These are phyloP conservation scores for Cataglyphis albicans DNA, from an alignment of 2,888 invertebrate species.

Conservation along the genomic window DNA sequence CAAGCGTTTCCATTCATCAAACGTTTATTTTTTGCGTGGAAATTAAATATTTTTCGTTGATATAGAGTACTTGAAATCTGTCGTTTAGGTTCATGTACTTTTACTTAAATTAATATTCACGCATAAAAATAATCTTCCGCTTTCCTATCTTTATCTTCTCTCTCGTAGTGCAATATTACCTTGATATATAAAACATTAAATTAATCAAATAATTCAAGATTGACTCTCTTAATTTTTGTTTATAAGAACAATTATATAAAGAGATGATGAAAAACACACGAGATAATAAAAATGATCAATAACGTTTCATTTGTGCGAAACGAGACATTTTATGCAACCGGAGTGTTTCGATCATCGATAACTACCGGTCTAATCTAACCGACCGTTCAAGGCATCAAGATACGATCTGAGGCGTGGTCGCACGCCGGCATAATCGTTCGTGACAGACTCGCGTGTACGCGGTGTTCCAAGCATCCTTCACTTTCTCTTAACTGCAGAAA, in stretches of 20 bases:
- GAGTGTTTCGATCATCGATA: constrained; percentile 56
- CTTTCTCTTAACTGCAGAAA: constrained; percentile 1
- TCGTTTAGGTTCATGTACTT: constrained; percentile 21
- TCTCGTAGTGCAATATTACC: neutral
- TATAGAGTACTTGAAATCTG: neutral
- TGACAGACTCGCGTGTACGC: constrained; percentile 38
- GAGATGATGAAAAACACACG: neutral
- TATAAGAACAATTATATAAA: neutral
- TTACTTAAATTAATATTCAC: constrained; percentile 1
- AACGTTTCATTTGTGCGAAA: constrained; percentile 33
- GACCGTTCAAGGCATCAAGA: constrained; percentile 35
- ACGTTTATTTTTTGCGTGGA: neutral
- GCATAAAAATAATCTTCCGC: neutral
- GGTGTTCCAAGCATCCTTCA: constrained; percentile 22
- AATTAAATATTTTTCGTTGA: constrained; percentile 1
- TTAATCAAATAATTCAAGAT: neutral
- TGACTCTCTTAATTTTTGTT: neutral
- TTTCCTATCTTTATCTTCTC: constrained; percentile 23
- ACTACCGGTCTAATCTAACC: constrained; percentile 49
- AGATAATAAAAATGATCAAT: neutral
- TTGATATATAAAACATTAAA: neutral
- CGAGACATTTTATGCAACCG: constrained; percentile 38
- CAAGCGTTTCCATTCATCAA: constrained; percentile 38
- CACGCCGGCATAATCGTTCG: constrained; percentile 29
- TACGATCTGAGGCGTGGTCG: constrained; percentile 59